Base-by-base conservation (phyloP, 2,888 invertebrate genomes). In the Leptinotarsa peninsularis region DNA sequence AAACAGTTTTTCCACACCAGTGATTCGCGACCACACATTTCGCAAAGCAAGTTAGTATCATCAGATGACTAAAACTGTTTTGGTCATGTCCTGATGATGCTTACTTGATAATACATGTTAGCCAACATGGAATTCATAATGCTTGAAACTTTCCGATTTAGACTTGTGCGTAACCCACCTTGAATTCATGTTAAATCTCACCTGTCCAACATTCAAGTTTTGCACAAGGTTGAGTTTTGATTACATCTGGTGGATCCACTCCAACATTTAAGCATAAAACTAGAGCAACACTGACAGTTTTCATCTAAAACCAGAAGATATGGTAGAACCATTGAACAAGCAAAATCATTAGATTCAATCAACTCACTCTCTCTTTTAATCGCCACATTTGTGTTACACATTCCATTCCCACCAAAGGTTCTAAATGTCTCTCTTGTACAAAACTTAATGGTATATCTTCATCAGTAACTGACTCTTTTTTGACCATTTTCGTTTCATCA, bases 221-320 rank as follows among this genome's bases (percentile, higher is more conserved):
- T 0, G 99, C 98, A 89, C 98, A 98, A 0, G 99, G 98, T 85
- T 97, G 96, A 4, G 98, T 98, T 89, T 99, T 99, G 52, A 98
- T 95, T 73, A 99, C 93, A 88, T 99, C 99, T 0, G 99, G 99
- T 3, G 99, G 99, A 89, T 99, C 99, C 23, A 99, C 98, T n/a
- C 99, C 99, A 73, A 99, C 96, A 89, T 99, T 99, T 58, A 99
- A 91, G 88, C 99, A 99, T 66, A 99, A 90, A 49, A 99, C 98
- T 78, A 99, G 90, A 0, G 99, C 99, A 75, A 99, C 99, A 88
- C 98, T 98, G 76, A 99, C 98, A 1, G 99, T 99, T 90, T 99
- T 99, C 96, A 99, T 98, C 94, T 98, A 89, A 43, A 89, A 90
- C 13, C 71, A 60, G 15, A 21, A 49, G 72, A 68, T 23, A 69